Percentiles rank a stretch among this genome's conserved stretches.
phyloP scores from a whole-genome alignment of 2,888 invertebrate species.

The Steinernema hermaphroditum region DNA sequence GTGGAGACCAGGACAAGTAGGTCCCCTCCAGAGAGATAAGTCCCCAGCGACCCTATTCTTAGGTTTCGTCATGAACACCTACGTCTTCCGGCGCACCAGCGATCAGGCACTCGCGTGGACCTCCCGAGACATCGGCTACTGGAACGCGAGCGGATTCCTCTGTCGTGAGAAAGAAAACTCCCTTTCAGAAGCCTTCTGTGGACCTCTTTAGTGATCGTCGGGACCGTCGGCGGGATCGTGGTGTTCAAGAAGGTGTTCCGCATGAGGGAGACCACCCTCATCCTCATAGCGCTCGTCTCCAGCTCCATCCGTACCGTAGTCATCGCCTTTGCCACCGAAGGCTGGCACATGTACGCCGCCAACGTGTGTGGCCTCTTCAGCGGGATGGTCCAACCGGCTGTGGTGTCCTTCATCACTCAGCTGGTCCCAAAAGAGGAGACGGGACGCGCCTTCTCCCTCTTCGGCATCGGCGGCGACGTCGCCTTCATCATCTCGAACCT shows the following conservation, averaged over 20 bases:
- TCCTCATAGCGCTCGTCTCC: constrained; percentile 49
- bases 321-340: constrained; percentile 39
- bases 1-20: constrained; percentile 49
- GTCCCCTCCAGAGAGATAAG: too few relatives aligned
- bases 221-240: constrained; percentile 46
- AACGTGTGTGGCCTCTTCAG: constrained; percentile 46
- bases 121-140: constrained; percentile 47
- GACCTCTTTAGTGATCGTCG: constrained; percentile 45
- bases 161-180: too few relatives aligned
- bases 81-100: constrained; percentile 46
- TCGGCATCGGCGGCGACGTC: constrained; percentile 51
- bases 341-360: constrained; percentile 50
- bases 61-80: constrained; percentile 47
- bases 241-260: constrained; percentile 47
- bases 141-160: constrained; percentile 52
- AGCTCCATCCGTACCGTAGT: constrained; percentile 39
- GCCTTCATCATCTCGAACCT: constrained; percentile 47
- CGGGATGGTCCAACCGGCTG: constrained; percentile 51
- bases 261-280: constrained; percentile 50
- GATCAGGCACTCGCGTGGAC: constrained; percentile 45
- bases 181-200: not conserved
- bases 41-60: too few relatives aligned
- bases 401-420: constrained; percentile 49
- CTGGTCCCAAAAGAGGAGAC: constrained; percentile 48
- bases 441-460: constrained; percentile 50